Conservation (phyloP, 2,888 invertebrate species). For the Mycalesis mineus region DNA sequence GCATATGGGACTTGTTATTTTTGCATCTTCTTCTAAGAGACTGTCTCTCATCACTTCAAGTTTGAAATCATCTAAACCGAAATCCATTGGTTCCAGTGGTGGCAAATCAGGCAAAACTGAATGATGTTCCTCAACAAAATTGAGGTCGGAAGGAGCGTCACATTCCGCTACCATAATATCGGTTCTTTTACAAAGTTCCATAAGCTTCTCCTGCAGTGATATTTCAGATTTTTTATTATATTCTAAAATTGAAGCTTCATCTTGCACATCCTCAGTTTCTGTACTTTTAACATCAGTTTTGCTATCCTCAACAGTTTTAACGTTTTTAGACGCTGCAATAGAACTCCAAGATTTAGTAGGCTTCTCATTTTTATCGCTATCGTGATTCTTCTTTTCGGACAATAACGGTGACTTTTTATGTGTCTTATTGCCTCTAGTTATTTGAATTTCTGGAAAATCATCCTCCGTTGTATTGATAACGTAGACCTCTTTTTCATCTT, state of each 20-base stretch:
- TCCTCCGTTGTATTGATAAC: slow-evolving; percentile 68
- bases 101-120: slow-evolving; percentile 57
- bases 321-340: slow-evolving; percentile 62
- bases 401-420: slow-evolving; percentile 60
- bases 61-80: slow-evolving; percentile 66
- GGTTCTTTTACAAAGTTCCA: slow-evolving; percentile 65
- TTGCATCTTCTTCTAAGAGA: slow-evolving; percentile 56
- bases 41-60: slow-evolving; percentile 70
- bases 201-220: slow-evolving; percentile 63
- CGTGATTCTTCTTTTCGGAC: slow-evolving; percentile 34
- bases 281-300: slow-evolving; percentile 19
- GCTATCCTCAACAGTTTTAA: slow-evolving; percentile 41
- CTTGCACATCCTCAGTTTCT: slow-evolving; percentile 30
- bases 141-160: slow-evolving; percentile 63
- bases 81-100: slow-evolving; percentile 61
- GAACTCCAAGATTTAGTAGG: slow-evolving; percentile 76
- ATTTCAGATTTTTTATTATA: slow-evolving; percentile 34
- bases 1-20: slow-evolving; percentile 63
- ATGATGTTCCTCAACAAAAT: slow-evolving; percentile 71
- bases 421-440: slow-evolving; percentile 56
- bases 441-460: slow-evolving; percentile 69
- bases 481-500: slow-evolving; percentile 63
- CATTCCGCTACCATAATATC: slow-evolving; percentile 73
- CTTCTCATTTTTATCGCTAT: slow-evolving; percentile 42
- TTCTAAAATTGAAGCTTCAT: slow-evolving; percentile 23